Conservation (phyloP, 2,888 invertebrate species). For the Netelia melanura region DNA sequence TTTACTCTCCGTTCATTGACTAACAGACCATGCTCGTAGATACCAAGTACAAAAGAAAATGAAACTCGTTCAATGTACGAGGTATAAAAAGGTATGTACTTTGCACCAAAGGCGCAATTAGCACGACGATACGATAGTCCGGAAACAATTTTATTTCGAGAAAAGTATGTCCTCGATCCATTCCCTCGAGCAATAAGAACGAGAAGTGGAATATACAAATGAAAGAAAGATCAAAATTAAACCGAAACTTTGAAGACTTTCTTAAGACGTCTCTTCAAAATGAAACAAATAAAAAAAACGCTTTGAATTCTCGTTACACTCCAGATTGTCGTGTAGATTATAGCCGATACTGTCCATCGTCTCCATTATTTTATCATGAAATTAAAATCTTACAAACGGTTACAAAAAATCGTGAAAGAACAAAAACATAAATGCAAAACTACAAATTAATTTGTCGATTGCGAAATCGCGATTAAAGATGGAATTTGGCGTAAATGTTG, state of each 20-base stretch:
- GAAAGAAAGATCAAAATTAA: too few species aligned
- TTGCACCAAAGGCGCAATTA: slow-evolving; percentile 40
- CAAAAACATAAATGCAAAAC: too few species aligned
- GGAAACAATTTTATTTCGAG: slow-evolving; percentile 41
- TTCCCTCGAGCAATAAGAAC: slow-evolving; percentile 17
- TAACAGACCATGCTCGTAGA: background rate
- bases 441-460: too few species aligned
- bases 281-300: slow-evolving; percentile 5
- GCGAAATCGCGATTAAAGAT: too few species aligned
- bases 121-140: slow-evolving; percentile 22
- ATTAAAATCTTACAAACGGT: too few species aligned
- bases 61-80: slow-evolving; percentile 37
- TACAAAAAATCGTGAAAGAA: too few species aligned
- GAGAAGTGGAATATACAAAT: background rate
- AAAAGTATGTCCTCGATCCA: slow-evolving; percentile 12
- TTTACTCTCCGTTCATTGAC: background rate
- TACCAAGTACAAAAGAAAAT: slow-evolving; percentile 14
- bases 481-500: too few species aligned
- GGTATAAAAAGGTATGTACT: background rate
- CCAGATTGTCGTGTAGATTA: background rate
- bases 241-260: background rate
- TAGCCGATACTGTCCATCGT: too few species aligned
- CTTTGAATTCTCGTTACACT: slow-evolving; percentile 8
- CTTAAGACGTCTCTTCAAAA: slow-evolving; percentile 1
- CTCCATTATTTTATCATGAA: too few species aligned